Conservation (phyloP, 2,888 invertebrate species). For the Falcaria lacertinaria region DNA sequence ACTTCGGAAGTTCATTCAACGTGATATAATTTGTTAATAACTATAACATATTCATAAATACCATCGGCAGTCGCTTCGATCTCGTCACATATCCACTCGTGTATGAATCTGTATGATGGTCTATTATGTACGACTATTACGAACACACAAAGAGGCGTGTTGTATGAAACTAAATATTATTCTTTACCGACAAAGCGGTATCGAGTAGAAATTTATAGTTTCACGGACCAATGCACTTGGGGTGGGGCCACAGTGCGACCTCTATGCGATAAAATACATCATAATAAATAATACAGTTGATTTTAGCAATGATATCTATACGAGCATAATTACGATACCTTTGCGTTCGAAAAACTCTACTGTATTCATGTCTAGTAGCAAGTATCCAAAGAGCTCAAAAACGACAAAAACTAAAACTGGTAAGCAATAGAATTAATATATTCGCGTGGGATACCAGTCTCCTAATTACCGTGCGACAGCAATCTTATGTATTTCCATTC, state of each 20-base stretch:
- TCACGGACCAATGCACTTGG: slow-evolving; percentile 34
- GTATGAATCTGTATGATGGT: background rate
- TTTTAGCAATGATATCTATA: too few species aligned
- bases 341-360: too few species aligned
- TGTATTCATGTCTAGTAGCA: too few species aligned
- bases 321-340: too few species aligned
- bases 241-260: slow-evolving; percentile 21
- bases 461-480: too few species aligned
- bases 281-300: too few species aligned
- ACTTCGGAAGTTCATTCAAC: background rate
- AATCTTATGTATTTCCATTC: too few species aligned
- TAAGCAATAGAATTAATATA: too few species aligned
- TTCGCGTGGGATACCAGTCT: too few species aligned
- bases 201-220: slow-evolving; percentile 58
- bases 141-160: slow-evolving; percentile 35
- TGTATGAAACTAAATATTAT: slow-evolving; percentile 50
- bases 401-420: too few species aligned
- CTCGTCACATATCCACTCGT: slow-evolving; percentile 3
- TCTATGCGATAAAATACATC: background rate
- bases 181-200: slow-evolving; percentile 39
- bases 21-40: background rate
- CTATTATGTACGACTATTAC: slow-evolving; percentile 12
- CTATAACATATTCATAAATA: background rate
- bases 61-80: slow-evolving; percentile 6
- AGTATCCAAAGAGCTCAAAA: too few species aligned